Base-by-base conservation (phyloP, 1,140 invertebrate species). In the Aphelinus certus region DNA sequence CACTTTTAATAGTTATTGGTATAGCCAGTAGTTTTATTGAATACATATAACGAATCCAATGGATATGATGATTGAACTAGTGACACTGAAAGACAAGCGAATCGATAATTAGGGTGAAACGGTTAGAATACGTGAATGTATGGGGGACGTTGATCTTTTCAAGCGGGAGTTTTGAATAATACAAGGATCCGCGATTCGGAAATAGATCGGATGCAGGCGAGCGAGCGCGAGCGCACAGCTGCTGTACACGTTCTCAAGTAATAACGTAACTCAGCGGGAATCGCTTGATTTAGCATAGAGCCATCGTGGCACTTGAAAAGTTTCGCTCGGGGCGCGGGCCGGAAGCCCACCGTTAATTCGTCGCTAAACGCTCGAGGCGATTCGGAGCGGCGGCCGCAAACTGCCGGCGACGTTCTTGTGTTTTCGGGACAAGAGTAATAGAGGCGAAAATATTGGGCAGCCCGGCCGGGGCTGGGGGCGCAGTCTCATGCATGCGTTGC, bases 401-500 rank as follows among this genome's bases (percentile, higher is more conserved):
- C 58, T 60, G 26, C 3, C 9, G 58, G 58, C 58, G 42, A 46
- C 46, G 43, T 47, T 63, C 48, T 63, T 58, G 7, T 46, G 46
- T 43, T 10, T n/a, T 47, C 46, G 0, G 46, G 26, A 26, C 26
- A 63, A 63, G 61, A 63, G 61, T 47, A 63, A 63, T 63, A 45
- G 61, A 45, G 6, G 48, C 45, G 48, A 63, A 63, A 63, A 63
- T 63, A 63, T 63, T 63, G 45, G 26, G 26, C 26, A 26, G 26
- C 26, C 26, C 26, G 26, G 26, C 26, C 26, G 26, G 26, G 26
- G 26, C 26, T 26, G 26, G 26, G 26, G 26, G 26, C 26, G 26
- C 26, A 43, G 46, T 63, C 61, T 63, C 61, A 63, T 63, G 26
- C 26, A 63, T 63, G 61, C 61, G 43, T 63, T 63, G 7, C 61